Evolutionary conservation across 64 coral and sea anemone genomes (phyloP), one percentile per base, ranked within the genome.

Genomic region (Orbicella faveolata): DNA sequence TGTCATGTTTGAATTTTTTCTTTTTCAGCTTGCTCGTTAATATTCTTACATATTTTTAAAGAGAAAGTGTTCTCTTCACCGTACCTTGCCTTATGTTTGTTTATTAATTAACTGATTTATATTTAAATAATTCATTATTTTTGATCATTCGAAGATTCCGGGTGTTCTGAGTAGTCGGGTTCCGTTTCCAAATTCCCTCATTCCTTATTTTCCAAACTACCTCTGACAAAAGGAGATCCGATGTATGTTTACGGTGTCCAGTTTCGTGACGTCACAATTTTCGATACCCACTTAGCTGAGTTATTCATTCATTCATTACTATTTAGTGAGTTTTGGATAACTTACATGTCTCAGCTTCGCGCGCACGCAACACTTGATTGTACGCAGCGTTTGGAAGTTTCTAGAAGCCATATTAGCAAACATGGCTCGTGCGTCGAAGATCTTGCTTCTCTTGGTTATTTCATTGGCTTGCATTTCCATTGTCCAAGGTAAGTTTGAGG

Each of bases 401-500:
- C 8, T 17, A 26, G 17, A 12, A 39, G 21, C 18, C 20, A 83
- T 30, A 30, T 39, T 23, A 13, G 15, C 5, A 39, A 72, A 44
- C 2, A 85, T 85, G 82, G 37, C n/a, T 23, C 21, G 63, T 26
- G 70, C 13, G 36, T 33, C 63, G 36, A 36, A 68, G 13, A 52
- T 85, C 13, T 21, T 65, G 20, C 39, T 65, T 21, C 21, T 85
- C 15, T n/a, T 85, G 63, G 21, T 37, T 3, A 53, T 52, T 48
- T 85, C 61, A 9, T 0, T 85, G 36, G 64, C 52, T 8, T 52
- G 23, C 7, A 52, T 65, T 25, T 85, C 36, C 39, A 34, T 73
- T 8, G 65, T 72, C 21, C 64, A 33, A 85, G 82, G 82, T 85
- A 39, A 85, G 82, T 52, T 79, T 19, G 13, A 8, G 51, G 25